Base-by-base conservation (phyloP, 2,113 vertebrate genomes). In the Macrotis lagotis region DNA sequence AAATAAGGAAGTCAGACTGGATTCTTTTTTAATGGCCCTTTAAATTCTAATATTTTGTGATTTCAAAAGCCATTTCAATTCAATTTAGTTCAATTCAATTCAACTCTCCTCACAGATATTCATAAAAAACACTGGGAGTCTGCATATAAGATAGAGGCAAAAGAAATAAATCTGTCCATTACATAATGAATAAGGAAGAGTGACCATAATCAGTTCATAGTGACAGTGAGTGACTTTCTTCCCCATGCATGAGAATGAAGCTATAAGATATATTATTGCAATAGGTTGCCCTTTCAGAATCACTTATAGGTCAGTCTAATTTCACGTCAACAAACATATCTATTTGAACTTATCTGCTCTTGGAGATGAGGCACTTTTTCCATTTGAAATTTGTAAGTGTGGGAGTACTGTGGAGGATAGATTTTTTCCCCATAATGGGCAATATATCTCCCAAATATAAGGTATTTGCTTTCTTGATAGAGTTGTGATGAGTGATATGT, bases 401-500 rank as follows among this genome's bases (percentile, higher is more conserved):
- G 92, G 93, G 91, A 92, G 92, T 96, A 51, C 44, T 51, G 31
- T 95, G 91, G 91, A 91, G 93, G 94, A 97, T 92, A 96, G 89
- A 95, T 96, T 83, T 50, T 93, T 92, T 19, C 50, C 90, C 92
- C 92, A 88, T 96, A 93, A 96, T 50, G 25, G 92, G 14, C 95
- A 95, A 94, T 97, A 83, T 10, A 91, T 97, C 96, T 96, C 95
- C 51, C 91, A 0, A 48, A 90, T 92, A 83, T 96, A 89, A 97
- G 93, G 91, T 95, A 50, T 91, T 24, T 96, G 96, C 95, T 96
- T 92, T 97, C 92, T 95, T 49, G 22, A 93, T 95, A 93, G 95
- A 96, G 96, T 94, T 94, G 50, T 88, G 50, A 92, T 97, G 97
- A 97, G 88, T 96, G 93, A 96, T 98, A 96, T 93, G 95, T 97